Base-by-base conservation (phyloP, 2,888 invertebrate species). In the Cotesia congregata region DNA sequence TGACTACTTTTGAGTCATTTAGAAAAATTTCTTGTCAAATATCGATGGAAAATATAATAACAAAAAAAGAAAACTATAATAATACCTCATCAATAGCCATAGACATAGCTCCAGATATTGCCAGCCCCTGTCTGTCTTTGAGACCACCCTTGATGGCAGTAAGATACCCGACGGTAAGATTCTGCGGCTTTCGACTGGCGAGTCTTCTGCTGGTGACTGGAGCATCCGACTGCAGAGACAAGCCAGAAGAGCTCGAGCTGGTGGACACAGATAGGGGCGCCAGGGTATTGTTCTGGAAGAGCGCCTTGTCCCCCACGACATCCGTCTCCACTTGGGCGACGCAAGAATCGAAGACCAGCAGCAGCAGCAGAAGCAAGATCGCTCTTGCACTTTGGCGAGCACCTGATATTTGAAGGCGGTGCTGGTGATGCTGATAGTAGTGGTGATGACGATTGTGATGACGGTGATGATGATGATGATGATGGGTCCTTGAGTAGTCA, bases 91-190 rank as follows among this genome's bases (percentile, higher is more conserved):
- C 94, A 76, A 98, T 92, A 73, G 98, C 98, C 92, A 95, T 94
- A 67, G 96, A 93, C 82, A 98, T 92, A 74, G 98, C 98, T 76
- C 98, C 98, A 73, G 97, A 96, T 85, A 97, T 95, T 81, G 95
- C 93, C 85, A 97, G 92, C 20, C 97, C 97, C 90, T 96, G 95
- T 80, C 95, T 92, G 88, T 94, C 95, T 85, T 93, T 94, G 82
- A 94, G 92, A 75, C 92, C 93, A 84, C 95, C 96, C 89, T 93
- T 95, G 87, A 95, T 93, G 76, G 96, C 95, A 72, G 96, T 95
- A 86, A 97, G 92, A 90, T 96, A 97, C 80, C 97, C 97, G 85
- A 97, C 93, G 84, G 94, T 95, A 86, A 97, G 92, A 79, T 91
- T 89, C 75, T 85, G 86, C 6, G 83, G 80, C 72, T 84, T 85